These are phyloP conservation scores for Gambelia wislizenii DNA, from an alignment of 2,797 vertebrate genomes.

Conservation along the genomic window DNA sequence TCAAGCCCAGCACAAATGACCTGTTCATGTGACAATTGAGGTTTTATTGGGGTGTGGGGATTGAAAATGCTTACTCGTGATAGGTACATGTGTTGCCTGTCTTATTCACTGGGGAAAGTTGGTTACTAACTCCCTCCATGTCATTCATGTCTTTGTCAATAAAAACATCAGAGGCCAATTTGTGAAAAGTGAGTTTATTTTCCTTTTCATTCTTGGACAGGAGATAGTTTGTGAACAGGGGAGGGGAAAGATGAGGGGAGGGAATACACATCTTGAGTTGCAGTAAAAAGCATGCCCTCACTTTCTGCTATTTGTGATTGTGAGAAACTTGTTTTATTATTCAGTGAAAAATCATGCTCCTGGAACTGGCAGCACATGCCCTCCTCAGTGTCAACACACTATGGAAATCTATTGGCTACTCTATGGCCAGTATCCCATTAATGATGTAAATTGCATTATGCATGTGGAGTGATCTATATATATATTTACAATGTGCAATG, in stretches of 20 bases:
- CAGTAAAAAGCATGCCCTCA: neutral
- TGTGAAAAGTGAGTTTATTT: neutral
- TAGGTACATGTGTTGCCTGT: neutral
- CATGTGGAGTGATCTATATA: too few relatives aligned
- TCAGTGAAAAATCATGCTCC: neutral
- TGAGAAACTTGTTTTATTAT: neutral
- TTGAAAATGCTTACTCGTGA: neutral
- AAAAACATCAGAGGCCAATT: neutral
- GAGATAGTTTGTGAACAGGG: neutral
- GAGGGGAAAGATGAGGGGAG: neutral
- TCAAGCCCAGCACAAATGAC: neutral
- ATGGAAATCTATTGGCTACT: too few relatives aligned
- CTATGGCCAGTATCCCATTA: too few relatives aligned
- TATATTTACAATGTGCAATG: too few relatives aligned
- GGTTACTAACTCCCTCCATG: neutral
- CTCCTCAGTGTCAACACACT: neutral
- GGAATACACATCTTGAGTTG: neutral
- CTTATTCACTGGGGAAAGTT: neutral
- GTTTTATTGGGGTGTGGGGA: neutral
- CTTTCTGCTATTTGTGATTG: neutral
- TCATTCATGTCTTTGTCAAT: neutral
- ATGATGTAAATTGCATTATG: too few relatives aligned
- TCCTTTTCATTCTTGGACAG: neutral
- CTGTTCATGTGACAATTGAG: neutral
- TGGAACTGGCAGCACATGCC: neutral